Conservation (phyloP, 2,888 invertebrate genomes). For the Drepana falcataria region DNA sequence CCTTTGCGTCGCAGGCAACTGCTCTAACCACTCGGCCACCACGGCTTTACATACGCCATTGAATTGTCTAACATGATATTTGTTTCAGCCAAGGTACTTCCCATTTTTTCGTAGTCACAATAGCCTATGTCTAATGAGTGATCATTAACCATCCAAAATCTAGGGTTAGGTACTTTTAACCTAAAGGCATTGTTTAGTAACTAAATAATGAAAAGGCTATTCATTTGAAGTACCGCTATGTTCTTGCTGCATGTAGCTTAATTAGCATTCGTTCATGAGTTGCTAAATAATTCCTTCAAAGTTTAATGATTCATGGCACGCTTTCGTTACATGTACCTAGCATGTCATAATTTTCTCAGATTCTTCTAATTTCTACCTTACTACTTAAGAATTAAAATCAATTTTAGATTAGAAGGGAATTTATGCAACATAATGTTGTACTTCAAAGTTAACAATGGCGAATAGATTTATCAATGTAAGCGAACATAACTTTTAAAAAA, state of each 20-base stretch:
- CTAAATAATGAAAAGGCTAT: slow-evolving; percentile 16
- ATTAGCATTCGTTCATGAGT: slow-evolving; percentile 40
- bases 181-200: background rate
- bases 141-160: background rate
- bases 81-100: too few relatives aligned
- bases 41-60: too few relatives aligned
- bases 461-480: too few relatives aligned
- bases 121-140: too few relatives aligned
- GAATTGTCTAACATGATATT: too few relatives aligned
- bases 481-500: too few relatives aligned
- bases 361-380: background rate
- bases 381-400: background rate
- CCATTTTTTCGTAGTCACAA: too few relatives aligned
- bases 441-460: too few relatives aligned
- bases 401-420: background rate
- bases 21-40: too few relatives aligned
- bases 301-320: slow-evolving; percentile 35
- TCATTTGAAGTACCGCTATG: slow-evolving; percentile 22
- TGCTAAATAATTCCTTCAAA: slow-evolving; percentile 40
- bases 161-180: background rate
- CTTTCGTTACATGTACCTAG: slow-evolving; percentile 1
- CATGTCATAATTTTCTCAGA: background rate
- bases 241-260: slow-evolving; percentile 34
- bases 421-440: too few relatives aligned
- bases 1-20: too few relatives aligned